Conservation (phyloP, 2,797 vertebrate species). For the Sylvia borin region DNA sequence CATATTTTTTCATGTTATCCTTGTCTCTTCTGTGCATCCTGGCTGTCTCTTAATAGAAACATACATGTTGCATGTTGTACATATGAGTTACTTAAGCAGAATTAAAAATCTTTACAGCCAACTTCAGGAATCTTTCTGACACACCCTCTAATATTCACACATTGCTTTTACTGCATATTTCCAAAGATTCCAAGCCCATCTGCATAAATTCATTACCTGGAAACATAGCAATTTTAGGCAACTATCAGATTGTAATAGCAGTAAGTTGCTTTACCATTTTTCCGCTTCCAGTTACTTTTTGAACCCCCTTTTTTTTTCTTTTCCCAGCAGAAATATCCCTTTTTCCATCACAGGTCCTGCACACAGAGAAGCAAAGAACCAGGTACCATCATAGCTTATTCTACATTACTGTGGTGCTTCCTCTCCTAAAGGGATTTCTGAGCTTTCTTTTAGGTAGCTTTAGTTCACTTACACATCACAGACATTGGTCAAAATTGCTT, state of each 20-base stretch:
- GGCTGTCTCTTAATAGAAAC: not conserved
- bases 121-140: not conserved
- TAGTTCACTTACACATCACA: not conserved
- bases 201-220: not conserved
- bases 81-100: not conserved
- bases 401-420: not conserved
- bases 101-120: not conserved
- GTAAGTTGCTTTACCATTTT: not conserved
- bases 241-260: not conserved
- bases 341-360: not conserved
- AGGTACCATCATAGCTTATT: not conserved
- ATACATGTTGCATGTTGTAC: not conserved
- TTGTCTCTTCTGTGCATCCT: not conserved
- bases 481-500: not conserved
- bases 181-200: not conserved
- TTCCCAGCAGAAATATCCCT: not conserved
- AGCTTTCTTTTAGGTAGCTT: not conserved
- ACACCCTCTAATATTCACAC: not conserved
- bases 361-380: not conserved
- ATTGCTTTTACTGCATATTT: not conserved
- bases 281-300: not conserved
- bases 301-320: not conserved
- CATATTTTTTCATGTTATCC: not conserved
- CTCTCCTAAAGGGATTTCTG: not conserved
- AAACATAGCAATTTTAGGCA: not conserved